Evolutionary conservation across 2,888 invertebrate species (phyloP).

Genomic region (Eustalomyia histrio): DNA sequence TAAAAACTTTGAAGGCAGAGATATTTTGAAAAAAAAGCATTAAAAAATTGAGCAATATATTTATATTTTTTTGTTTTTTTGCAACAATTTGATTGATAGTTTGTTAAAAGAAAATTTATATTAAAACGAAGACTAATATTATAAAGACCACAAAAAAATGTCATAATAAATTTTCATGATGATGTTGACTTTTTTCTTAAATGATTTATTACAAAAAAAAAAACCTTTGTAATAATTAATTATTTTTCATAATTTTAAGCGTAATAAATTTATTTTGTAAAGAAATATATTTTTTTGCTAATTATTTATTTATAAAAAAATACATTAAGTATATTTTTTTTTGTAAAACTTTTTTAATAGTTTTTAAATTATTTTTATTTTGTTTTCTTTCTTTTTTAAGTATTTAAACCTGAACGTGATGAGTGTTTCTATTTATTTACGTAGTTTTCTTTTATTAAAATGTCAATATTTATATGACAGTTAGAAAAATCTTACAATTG

Average conservation of each 20-base stretch:
- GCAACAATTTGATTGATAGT: slow-evolving; percentile 21
- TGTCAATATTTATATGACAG: slow-evolving; percentile 16
- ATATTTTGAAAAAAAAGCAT: neutral
- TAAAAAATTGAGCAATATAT: neutral
- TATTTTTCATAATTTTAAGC: neutral
- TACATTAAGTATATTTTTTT: neutral
- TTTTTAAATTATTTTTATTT: neutral
- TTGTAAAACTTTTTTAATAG: neutral
- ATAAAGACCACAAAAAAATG: neutral
- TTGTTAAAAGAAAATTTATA: neutral
- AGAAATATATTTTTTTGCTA: neutral
- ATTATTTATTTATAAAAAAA: neutral
- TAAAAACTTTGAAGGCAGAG: neutral
- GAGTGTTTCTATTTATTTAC: slow-evolving; percentile 18
- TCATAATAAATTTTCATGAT: neutral
- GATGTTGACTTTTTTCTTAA: neutral
- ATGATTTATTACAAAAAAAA: neutral
- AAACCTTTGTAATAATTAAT: neutral
- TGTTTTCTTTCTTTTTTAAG: slow-evolving; percentile 4
- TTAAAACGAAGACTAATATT: neutral
- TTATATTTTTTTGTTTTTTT: slow-evolving; percentile 27
- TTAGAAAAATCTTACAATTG: neutral
- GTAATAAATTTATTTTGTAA: neutral
- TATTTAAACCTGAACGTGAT: slow-evolving; percentile 52
- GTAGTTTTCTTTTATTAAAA: slow-evolving; percentile 8